Evolutionary conservation across 2,888 invertebrate genomes (phyloP), one percentile per base, ranked within the genome.

Genomic region (Cosmorhoe ocellata): DNA sequence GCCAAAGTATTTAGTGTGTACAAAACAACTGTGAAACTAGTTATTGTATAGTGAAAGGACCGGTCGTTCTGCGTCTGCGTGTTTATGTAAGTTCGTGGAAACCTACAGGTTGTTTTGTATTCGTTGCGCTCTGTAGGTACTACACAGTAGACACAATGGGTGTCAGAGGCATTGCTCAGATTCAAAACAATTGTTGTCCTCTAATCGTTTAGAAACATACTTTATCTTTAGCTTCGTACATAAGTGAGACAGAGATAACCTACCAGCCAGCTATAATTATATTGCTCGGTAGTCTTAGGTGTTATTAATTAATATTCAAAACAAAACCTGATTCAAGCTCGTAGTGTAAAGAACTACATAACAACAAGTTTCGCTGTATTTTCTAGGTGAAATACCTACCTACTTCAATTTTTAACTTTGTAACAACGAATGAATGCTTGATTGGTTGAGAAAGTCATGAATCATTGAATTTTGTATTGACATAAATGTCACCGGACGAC

Each of bases 61-160:
- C 61, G 51, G 53, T 53, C 49, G 36, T 37, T 46, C 56, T 42
- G 58, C 51, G 63, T 63, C 61, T 58, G 53, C 64, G 64, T 69
- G 72, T 77, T 77, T 77, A 80, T 73, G 83, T 83, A 83, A 83
- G 83, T 83, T 72, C 61, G 67, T 70, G 71, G 69, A 75, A 74
- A 74, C 59, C 64, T 72, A 71, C 68, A 63, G 51, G 54, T 56
- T 45, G 44, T 63, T 66, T 51, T 65, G 63, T 64, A 58, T 65
- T 65, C 51, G 51, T 58, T 60, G 47, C 49, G 27, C 33, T 48
- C 40, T 39, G 47, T 14, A 43, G 43, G 28, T 14, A n/a, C n/a
- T n/a, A n/a, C n/a, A n/a, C n/a, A n/a, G n/a, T n/a, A n/a, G n/a
- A n/a, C 38, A 37, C 49, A 62, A 54, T 58, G 45, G 40, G 31